phyloP scores from a whole-genome alignment of 2,888 invertebrate species.

The Sesia bembeciformis region DNA sequence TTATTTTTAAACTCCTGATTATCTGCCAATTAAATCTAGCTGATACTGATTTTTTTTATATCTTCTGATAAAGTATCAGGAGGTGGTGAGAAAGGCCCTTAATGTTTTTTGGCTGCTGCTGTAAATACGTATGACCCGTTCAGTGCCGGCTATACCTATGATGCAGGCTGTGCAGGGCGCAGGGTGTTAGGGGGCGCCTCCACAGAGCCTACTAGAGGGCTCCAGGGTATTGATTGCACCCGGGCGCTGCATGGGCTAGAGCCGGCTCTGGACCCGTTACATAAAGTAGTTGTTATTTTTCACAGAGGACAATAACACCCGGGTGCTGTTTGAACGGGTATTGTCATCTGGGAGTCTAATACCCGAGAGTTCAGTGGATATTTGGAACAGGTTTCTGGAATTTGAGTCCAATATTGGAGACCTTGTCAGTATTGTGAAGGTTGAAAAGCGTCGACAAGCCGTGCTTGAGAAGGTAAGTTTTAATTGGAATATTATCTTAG shows the following conservation, averaged over 20 bases:
- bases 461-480: constrained; percentile 87
- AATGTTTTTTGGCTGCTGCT: not conserved
- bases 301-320: constrained; percentile 98
- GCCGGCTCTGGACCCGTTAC: not conserved
- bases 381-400: constrained; percentile 98
- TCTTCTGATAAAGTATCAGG: too few relatives aligned
- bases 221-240: too few relatives aligned
- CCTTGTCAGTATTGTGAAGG: constrained; percentile 96
- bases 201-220: too few relatives aligned
- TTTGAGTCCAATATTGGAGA: constrained; percentile 99
- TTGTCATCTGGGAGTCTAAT: constrained; percentile 93
- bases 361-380: constrained; percentile 95
- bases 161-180: too few relatives aligned
- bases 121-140: not conserved
- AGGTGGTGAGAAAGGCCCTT: too few relatives aligned
- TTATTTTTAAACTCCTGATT: too few relatives aligned
- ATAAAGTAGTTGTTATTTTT: not conserved
- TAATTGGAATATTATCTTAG: constrained; percentile 8
- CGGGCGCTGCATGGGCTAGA: too few relatives aligned
- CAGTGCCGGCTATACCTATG: not conserved
- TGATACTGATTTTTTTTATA: too few relatives aligned
- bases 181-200: not conserved
- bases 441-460: constrained; percentile 93
- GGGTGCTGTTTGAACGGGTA: constrained; percentile 98
- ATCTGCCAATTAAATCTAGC: too few relatives aligned